These are phyloP conservation scores for Teleopsis dalmanni DNA, from an alignment of 1,140 invertebrate genomes.

Conservation along the genomic window DNA sequence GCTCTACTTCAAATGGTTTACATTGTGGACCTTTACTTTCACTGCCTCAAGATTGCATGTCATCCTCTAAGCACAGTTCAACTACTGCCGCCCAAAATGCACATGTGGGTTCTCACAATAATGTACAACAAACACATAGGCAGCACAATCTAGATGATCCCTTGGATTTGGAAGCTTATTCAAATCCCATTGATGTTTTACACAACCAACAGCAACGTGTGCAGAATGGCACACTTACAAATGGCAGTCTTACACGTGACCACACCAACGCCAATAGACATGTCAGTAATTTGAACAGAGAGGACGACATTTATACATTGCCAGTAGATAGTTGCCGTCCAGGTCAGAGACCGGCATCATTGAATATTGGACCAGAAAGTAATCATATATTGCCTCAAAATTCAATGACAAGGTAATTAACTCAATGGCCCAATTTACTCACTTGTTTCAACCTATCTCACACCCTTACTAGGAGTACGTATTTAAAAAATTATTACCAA, in stretches of 20 bases:
- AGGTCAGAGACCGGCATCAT: conserved; percentile 25
- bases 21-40: conserved; percentile 29
- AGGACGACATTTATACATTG: conserved; percentile 41
- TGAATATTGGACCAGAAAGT: conserved; percentile 22
- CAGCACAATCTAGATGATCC: conserved; percentile 8
- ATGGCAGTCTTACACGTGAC: conserved; percentile 33
- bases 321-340: conserved; percentile 36
- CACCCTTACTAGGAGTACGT: no score
- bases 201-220: conserved; percentile 28
- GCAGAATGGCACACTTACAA: conserved; percentile 31
- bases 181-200: conserved; percentile 42
- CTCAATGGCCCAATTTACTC: not conserved
- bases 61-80: conserved; percentile 6
- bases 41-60: conserved; percentile 33
- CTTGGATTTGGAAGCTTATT: conserved; percentile 41
- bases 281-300: conserved; percentile 8
- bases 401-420: conserved; percentile 33
- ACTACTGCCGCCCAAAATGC: not conserved
- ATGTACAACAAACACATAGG: conserved; percentile 9
- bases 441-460: not conserved
- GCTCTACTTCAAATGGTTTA: conserved; percentile 20
- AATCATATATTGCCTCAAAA: conserved; percentile 22
- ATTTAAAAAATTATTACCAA: no score
- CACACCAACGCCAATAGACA: not conserved
- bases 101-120: conserved; percentile 1